Conservation (phyloP, 2,888 invertebrate species). For the Argyresthia goedartella region DNA sequence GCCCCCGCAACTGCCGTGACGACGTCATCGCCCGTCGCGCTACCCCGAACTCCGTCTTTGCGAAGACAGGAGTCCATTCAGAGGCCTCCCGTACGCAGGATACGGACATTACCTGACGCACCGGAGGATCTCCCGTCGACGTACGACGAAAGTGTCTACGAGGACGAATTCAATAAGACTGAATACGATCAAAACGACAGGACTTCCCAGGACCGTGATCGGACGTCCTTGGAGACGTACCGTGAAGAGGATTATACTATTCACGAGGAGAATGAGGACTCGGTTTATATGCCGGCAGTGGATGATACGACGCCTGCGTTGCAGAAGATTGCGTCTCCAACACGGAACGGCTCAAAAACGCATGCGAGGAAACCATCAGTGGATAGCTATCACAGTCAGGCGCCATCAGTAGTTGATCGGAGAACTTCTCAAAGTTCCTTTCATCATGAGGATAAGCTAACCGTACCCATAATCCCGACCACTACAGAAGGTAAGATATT, state of each 20-base stretch:
- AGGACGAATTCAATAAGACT: slow-evolving; percentile 67
- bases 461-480: slow-evolving; percentile 24
- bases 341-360: slow-evolving; percentile 29
- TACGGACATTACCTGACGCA: slow-evolving; percentile 58
- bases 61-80: slow-evolving; percentile 66
- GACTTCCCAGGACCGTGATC: slow-evolving; percentile 10
- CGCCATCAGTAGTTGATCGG: slow-evolving; percentile 54
- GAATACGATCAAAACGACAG: slow-evolving; percentile 58
- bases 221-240: slow-evolving; percentile 57
- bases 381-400: slow-evolving; percentile 60
- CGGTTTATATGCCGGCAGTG: slow-evolving; percentile 32
- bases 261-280: slow-evolving; percentile 40
- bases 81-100: slow-evolving; percentile 59
- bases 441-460: slow-evolving; percentile 69
- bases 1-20: slow-evolving; percentile 43
- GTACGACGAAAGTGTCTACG: slow-evolving; percentile 68
- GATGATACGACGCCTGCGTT: slow-evolving; percentile 37
- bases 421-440: slow-evolving; percentile 62
- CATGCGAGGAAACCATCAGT: slow-evolving; percentile 54
- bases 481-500: slow-evolving; percentile 49
- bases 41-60: slow-evolving; percentile 55
- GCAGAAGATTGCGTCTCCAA: slow-evolving; percentile 56
- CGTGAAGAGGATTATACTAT: slow-evolving; percentile 50
- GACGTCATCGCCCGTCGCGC: slow-evolving; percentile 38
- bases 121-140: slow-evolving; percentile 55